phyloP scores from a whole-genome alignment of 30 jellyfish, hydroid and myxozoan genomes.

The Pelagia noctiluca region DNA sequence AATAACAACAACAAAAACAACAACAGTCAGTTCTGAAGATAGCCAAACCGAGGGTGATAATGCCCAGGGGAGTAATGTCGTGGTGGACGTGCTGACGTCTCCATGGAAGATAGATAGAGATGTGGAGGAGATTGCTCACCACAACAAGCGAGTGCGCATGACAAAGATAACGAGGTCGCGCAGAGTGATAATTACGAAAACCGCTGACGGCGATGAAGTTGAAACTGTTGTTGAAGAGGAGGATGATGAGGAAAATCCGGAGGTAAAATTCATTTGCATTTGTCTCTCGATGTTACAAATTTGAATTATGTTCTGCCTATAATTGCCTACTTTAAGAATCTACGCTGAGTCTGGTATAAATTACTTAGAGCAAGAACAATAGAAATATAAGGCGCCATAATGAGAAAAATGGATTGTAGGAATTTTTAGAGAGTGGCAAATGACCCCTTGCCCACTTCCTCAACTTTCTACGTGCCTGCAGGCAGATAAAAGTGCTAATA shows the following conservation, averaged over 20 bases:
- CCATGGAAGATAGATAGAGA: constrained; percentile 64
- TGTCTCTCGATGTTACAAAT: too few relatives aligned
- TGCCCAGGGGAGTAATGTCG: neutral
- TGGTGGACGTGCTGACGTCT: constrained; percentile 57
- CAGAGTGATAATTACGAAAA: constrained; percentile 51
- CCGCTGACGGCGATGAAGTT: constrained; percentile 65
- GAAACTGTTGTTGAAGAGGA: constrained; percentile 71
- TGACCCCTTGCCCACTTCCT: too few relatives aligned
- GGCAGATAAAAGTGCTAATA: too few relatives aligned
- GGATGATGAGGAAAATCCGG: constrained; percentile 61
- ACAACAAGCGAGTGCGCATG: constrained; percentile 56
- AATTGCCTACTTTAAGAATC: too few relatives aligned
- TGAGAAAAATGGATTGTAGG: too few relatives aligned
- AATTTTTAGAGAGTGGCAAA: too few relatives aligned
- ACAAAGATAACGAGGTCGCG: constrained; percentile 55
- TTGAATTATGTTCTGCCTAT: too few relatives aligned
- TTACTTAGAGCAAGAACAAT: too few relatives aligned
- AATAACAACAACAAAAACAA: neutral
- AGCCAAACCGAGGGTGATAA: constrained; percentile 5
- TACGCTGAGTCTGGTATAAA: too few relatives aligned
- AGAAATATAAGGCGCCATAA: too few relatives aligned
- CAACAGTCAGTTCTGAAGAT: neutral
- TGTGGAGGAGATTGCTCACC: constrained; percentile 53
- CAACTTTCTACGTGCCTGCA: too few relatives aligned
- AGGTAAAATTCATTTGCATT: too few relatives aligned